Evolutionary conservation across 2,113 vertebrate species (phyloP).

Genomic region (Pseudopodoces humilis): DNA sequence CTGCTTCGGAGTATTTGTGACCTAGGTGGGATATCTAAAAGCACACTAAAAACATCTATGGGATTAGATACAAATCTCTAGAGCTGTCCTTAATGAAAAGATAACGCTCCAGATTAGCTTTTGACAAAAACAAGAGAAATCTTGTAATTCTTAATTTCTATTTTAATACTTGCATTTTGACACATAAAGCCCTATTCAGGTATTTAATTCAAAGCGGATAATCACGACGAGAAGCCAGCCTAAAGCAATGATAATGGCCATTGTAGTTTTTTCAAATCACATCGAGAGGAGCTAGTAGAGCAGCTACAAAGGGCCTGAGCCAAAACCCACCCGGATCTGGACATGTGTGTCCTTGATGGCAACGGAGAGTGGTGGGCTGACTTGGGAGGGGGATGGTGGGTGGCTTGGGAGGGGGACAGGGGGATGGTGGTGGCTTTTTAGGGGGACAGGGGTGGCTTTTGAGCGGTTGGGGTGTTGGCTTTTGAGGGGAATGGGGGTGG

Average conservation of each 20-base stretch:
- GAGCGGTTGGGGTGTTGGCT: neutral
- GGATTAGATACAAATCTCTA: neutral
- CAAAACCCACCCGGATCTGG: neutral
- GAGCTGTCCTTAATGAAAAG: slow-evolving; percentile 12
- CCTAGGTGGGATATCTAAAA: neutral
- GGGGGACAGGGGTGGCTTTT: neutral
- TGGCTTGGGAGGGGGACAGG: no score
- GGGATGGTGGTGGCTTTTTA: neutral
- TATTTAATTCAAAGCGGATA: neutral
- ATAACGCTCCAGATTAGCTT: neutral
- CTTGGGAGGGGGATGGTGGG: neutral
- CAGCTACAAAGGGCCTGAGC: neutral
- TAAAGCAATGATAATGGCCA: neutral
- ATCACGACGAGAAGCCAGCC: neutral
- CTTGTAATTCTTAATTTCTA: neutral
- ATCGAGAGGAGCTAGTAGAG: fast-evolving
- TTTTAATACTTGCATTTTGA: neutral
- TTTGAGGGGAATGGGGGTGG: neutral
- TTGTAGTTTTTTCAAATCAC: neutral
- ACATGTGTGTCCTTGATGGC: neutral
- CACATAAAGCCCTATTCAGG: neutral
- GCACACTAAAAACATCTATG: neutral
- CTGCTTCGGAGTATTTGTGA: neutral
- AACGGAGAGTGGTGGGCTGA: neutral
- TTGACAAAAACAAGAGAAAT: neutral